Evolutionary conservation across 1,140 invertebrate genomes (phyloP), one percentile per base, ranked within the genome.

Genomic region (Trichonephila inaurata): DNA sequence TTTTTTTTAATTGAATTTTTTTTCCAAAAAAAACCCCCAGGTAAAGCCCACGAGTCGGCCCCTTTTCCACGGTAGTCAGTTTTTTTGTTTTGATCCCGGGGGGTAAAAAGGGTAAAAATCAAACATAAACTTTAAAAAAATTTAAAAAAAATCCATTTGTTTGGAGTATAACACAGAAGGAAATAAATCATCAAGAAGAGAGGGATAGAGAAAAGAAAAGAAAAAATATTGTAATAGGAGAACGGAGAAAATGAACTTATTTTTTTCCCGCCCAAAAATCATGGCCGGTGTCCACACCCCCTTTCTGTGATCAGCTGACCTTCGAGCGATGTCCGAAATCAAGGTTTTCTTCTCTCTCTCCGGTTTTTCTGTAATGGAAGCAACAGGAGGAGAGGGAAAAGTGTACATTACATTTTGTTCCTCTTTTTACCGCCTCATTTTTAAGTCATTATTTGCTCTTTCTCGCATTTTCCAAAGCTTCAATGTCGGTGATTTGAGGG

Each of bases 221-320:
- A 87, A 87, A 64, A 64, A 14, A 62, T 40, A 77, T 77, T 33
- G 28, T 77, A 69, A 69, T 77, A 77, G 69, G 28, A 28, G 69
- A 77, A 77, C 69, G 69, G 16, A 77, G 28, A 28, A 24, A 77
- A 77, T 28, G 69, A 77, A 77, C 69, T 82, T 82, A 40, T 91
- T 77, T 51, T 51, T 91, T 91, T 91, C 89, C 89, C 89, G 89
- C 89, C 89, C 89, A 61, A 82, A 82, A 91, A 91, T 91, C 89
- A 91, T 69, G 89, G 89, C 89, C 89, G 66, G 44, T 19, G 89
- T 91, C 89, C 77, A 61, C 89, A 82, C 89, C 51, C 89, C 58
- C 44, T 61, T 61, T n/a, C 44, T 19, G 72, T 62, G n/a, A 91
- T 91, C 69, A n/a, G 24, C 69, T 91, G 89, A 91, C 89, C 89